Base-by-base conservation (phyloP, 2,888 invertebrate species). In the Sminthurides aquaticus region DNA sequence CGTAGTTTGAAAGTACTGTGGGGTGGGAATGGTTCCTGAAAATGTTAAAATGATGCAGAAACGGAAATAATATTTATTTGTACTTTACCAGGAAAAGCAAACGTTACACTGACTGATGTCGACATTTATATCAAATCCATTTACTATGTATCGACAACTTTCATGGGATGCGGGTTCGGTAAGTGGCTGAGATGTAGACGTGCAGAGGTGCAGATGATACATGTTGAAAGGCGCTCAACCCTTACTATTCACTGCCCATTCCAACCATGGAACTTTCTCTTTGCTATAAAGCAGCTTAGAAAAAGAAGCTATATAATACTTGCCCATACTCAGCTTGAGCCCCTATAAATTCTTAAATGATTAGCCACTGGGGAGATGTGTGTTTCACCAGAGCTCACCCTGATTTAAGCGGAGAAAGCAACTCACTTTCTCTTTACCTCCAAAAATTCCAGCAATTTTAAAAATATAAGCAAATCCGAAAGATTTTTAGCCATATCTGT, bases 71-170 rank as follows among this genome's bases (percentile, higher is more conserved):
- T 49, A 49, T 26, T 48, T 25, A n/a, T 24, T 60, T 3, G 15
- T 49, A 20, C 49, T 48, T 34, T 22, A 15, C 52, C 22, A 52
- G 20, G 22, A 43, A 18, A 43, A 43, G 43, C 3, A 15, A 43
- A 48, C 20, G 25, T 24, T 2, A 54, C 34, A 25, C 15, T 67
- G 20, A 49, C 48, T 2, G 67, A 65, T 34, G 15, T 26, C 1
- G 58, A 60, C n/a, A 62, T 69, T 34, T 69, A 69, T 52, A 27
- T 64, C 25, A 64, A 55, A 49, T 28, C 62, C 15, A 64, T 66
- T 49, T 69, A 69, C 57, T 69, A 69, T 49, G 54, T 60, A n/a
- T 29, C 62, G 0, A 67, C 69, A n/a, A 62, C 62, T 0, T 64
- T 64, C 22, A 62, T 67, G 49, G 65, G 62, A 3, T 67, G 66